These are phyloP conservation scores for Alligator mississippiensis DNA, from an alignment of 2,113 vertebrate species.

Conservation along the genomic window DNA sequence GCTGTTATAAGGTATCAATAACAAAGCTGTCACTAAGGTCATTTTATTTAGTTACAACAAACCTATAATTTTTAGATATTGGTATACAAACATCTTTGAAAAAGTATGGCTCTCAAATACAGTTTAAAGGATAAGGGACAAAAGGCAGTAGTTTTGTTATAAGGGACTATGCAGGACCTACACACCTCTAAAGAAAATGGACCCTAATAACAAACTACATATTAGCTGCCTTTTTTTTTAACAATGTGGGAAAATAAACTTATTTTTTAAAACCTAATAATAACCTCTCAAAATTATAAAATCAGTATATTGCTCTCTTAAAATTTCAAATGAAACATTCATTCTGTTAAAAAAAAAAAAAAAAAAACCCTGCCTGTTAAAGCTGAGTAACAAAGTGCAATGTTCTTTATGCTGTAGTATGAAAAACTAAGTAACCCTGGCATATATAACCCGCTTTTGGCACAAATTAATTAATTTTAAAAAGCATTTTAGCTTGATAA, in stretches of 20 bases:
- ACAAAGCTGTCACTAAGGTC: background rate
- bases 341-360: background rate
- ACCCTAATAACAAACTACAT: too few species aligned
- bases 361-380: background rate
- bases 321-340: background rate
- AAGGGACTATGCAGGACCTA: too few species aligned
- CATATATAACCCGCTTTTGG: background rate
- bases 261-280: too few species aligned
- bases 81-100: too few species aligned
- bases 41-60: background rate
- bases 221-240: too few species aligned
- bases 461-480: background rate
- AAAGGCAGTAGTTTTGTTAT: too few species aligned
- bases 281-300: background rate
- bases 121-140: too few species aligned
- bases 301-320: background rate
- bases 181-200: too few species aligned
- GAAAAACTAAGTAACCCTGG: background rate
- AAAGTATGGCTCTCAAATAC: too few species aligned
- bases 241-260: too few species aligned
- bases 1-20: too few species aligned
- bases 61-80: background rate
- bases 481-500: background rate
- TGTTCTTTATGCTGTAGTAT: background rate
- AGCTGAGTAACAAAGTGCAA: background rate